Evolutionary conservation across 2,888 invertebrate genomes (phyloP).

Genomic region (Bimastos eiseni): DNA sequence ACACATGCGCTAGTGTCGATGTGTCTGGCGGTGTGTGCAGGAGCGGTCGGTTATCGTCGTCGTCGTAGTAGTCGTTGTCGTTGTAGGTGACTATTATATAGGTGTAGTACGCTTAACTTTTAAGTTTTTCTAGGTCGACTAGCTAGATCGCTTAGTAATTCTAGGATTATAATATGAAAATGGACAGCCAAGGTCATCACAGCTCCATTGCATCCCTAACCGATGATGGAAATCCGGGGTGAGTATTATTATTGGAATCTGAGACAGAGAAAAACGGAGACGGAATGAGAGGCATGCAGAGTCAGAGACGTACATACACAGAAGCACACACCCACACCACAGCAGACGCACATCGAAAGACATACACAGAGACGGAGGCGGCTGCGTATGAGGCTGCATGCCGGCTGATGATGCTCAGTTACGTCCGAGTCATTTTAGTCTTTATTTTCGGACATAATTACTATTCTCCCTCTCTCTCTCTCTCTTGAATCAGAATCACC

Average conservation of each 20-base stretch:
- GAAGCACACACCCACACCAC: background rate
- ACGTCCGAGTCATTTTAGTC: no score
- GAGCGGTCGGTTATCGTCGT: slow-evolving; percentile 16
- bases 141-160: slow-evolving; percentile 2
- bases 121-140: background rate
- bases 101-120: background rate
- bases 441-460: no score
- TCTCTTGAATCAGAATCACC: no score
- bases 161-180: slow-evolving; percentile 24
- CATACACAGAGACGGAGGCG: background rate
- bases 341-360: background rate
- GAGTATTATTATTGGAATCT: slow-evolving; percentile 13
- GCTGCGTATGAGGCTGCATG: background rate
- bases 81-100: slow-evolving; percentile 14
- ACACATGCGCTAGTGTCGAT: slow-evolving; percentile 21
- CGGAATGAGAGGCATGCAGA: background rate
- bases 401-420: no score
- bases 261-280: background rate
- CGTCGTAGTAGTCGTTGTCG: slow-evolving; percentile 21
- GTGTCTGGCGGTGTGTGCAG: background rate
- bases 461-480: no score
- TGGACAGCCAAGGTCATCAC: slow-evolving; percentile 26
- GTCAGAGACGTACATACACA: background rate
- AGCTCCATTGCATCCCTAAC: background rate
- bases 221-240: slow-evolving; percentile 18